Conservation (phyloP, 2,797 vertebrate genomes). For the Anguilla megastoma region DNA sequence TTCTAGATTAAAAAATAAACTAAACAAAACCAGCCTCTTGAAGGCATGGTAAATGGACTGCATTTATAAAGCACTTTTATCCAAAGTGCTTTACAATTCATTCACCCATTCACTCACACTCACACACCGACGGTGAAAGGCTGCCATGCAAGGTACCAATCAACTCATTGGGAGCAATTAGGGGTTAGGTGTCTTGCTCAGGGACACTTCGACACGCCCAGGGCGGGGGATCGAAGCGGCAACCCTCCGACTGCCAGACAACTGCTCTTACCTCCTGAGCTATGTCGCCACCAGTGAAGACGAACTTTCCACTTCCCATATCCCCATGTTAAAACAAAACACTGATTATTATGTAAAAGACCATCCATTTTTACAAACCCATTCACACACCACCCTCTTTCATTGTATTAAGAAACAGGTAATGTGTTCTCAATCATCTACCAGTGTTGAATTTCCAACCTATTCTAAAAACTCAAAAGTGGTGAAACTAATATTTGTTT, state of each 20-base stretch:
- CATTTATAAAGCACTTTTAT: no score
- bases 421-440: not conserved
- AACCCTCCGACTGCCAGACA: no score
- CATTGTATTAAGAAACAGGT: not conserved
- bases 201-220: no score
- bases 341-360: not conserved
- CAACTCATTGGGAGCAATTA: no score
- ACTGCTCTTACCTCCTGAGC: no score
- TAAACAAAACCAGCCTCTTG: not conserved
- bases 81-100: no score
- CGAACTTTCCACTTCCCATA: not conserved
- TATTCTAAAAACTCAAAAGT: not conserved
- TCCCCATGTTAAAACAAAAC: not conserved
- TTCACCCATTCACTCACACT: no score
- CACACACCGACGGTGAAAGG: no score
- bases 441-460: not conserved
- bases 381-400: not conserved
- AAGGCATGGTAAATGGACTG: not conserved
- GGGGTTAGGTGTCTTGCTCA: no score
- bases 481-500: not conserved
- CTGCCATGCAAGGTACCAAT: no score
- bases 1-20: constrained; percentile 34
- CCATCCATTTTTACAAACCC: not conserved
- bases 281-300: no score
- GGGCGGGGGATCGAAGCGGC: no score